A percentile compares a stretch with the other conserved stretches of the same genome.
Conservation (phyloP, 2,888 invertebrate species). For the Trichogramma dendrolimi region DNA sequence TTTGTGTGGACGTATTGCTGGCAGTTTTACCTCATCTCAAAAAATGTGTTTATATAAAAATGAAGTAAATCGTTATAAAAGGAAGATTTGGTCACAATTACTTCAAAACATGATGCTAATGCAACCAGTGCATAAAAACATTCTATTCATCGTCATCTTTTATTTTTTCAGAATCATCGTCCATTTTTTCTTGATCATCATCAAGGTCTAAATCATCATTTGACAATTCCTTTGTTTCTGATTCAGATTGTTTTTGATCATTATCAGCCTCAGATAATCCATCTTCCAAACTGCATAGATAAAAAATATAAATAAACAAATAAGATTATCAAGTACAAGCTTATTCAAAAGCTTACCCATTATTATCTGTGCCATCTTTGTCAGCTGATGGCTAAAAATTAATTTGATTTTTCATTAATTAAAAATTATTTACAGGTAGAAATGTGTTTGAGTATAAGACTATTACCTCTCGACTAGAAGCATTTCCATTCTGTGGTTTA, state of each 20-base stretch:
- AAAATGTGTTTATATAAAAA: slow-evolving; percentile 22
- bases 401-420: slow-evolving; percentile 28
- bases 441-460: neutral
- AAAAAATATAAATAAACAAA: too few species aligned
- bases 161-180: slow-evolving; percentile 45
- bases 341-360: slow-evolving; percentile 31
- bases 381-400: slow-evolving; percentile 47
- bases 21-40: slow-evolving; percentile 22
- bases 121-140: slow-evolving; percentile 1
- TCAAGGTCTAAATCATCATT: slow-evolving; percentile 45
- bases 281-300: slow-evolving; percentile 37
- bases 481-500: slow-evolving; percentile 48
- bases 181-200: slow-evolving; percentile 47
- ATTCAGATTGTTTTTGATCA: slow-evolving; percentile 37
- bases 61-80: slow-evolving; percentile 23
- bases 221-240: slow-evolving; percentile 38
- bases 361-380: slow-evolving; percentile 41
- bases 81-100: slow-evolving; percentile 20
- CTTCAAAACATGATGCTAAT: slow-evolving; percentile 14
- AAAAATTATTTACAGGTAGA: neutral
- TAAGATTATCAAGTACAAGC: too few species aligned
- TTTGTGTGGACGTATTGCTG: slow-evolving; percentile 24
- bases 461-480: slow-evolving; percentile 51
- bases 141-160: slow-evolving; percentile 48
- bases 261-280: slow-evolving; percentile 34